Base-by-base conservation (phyloP, 1,140 invertebrate species). In the Antheraea mylitta region DNA sequence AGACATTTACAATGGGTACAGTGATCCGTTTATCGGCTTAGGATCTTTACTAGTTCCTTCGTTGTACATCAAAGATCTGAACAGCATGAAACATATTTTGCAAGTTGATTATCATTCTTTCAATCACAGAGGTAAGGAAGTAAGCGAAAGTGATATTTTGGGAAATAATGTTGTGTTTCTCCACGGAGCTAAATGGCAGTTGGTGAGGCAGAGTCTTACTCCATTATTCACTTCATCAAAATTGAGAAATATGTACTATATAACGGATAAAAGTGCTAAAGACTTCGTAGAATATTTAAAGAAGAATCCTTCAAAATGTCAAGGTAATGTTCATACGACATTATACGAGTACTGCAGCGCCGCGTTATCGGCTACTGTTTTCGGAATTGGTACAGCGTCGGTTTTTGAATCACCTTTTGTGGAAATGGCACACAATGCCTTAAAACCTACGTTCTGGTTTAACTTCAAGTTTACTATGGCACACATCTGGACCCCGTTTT, bases 91-190 rank as follows among this genome's bases (percentile, higher is more conserved):
- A 38, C 92, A 92, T 70, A 77, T 89, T 18, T 36, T 94, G 0
- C 77, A 87, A 0, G 90, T 89, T 22, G 91, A 94, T 69, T 94
- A 94, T 60, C 64, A 82, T 0, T 79, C 83, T 69, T 94, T 94
- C 74, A 80, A 82, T 45, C 87, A 93, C 72, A 79, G 92, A 63
- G 91, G 90, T 6, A 9, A 90, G 4, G 85, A 90, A 19, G 82
- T 87, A 45, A 92, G 92, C 67, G 82, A 93, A 70, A 81, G 85
- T 0, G 94, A 95, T 75, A 91, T 91, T 0, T 48, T 95, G 0
- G 87, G 89, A 19, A 90, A 90, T 7, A 91, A 94, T 70, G 72
- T 95, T 19, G 93, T 94, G 30, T 77, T 77, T n/a, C 69, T 80
- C 71, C 74, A 80, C 38, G 88, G 84, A 18, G 75, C 76, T 8